Evolutionary conservation across 2,888 invertebrate genomes (phyloP), one percentile per base, ranked within the genome.

Genomic region (Patella pellucida): DNA sequence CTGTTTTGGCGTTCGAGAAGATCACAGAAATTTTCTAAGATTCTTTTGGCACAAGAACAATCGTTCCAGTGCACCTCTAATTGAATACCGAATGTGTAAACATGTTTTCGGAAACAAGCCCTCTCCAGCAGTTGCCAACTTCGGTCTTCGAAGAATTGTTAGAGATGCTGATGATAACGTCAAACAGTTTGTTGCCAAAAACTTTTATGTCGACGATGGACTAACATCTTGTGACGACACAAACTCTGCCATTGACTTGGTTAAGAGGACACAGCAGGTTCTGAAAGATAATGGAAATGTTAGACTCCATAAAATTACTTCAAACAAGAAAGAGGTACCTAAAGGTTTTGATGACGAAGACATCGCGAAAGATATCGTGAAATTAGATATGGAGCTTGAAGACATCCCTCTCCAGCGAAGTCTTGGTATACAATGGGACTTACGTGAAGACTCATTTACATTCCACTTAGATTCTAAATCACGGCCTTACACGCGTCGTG

Each of bases 141-240:
- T 77, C 51, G 81, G 79, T 1, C 73, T 83, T 19, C 51, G 76
- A 12, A 70, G 68, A 41, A 70, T 76, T 27, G 82, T 72, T n/a
- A 23, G 73, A n/a, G 19, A 11, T 11, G 70, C 67, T 15, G 80
- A 77, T 31, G 14, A 19, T 11, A 78, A 83, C 27, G 77, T 79
- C 5, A 73, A 62, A 14, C 31, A 79, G 9, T 80, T 82, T 68
- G 77, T 83, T 3, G 56, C 72, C 5, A 67, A 71, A 0, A 52
- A 80, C 68, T 82, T 82, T 73, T 84, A 83, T 74, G 78, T 84
- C 1, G 81, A 84, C 67, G 82, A 84, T 69, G 80, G 75, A 1
- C 27, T 84, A 1, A 67, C 73, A 15, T 82, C 83, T 27, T 23
- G 69, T 3, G 68, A 75, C 11, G 56, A 74, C n/a, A 19, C 2